Base-by-base conservation (phyloP, 2,888 invertebrate species). In the Fragum whitleyi region DNA sequence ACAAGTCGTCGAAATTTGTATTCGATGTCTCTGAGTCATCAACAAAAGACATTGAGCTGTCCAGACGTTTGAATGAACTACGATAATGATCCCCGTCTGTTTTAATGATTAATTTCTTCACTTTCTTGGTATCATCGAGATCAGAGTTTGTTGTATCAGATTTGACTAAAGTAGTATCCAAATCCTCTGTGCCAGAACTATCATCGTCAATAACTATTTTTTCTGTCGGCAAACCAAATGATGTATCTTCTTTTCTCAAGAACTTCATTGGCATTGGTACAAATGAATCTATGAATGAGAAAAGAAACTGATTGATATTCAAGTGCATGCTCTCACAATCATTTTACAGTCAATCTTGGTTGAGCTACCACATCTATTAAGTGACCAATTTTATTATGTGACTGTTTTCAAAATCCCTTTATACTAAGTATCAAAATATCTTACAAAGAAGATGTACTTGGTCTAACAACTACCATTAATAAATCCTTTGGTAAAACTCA, bases 81-180 rank as follows among this genome's bases (percentile, higher is more conserved):
- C 87, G 86, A 72, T 88, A 89, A 29, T 87, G 87, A 62, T 86
- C 80, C 9, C 91, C 89, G 72, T 90, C 89, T 42, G 87, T 86
- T 62, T 88, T 84, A 16, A 91, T 90, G 21, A 91, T 88, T 47
- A 91, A 81, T 74, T 86, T 89, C 61, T 83, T 81, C 77, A 88
- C 79, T 47, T 82, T 80, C 5, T 72, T 62, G 0, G 68, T 42
- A 3, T 74, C 67, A 21, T 76, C 68, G 1, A 29, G 7, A 14
- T 71, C 74, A 21, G 59, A 23, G 19, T 7, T 14, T 16, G 65
- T 75, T 19, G 23, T 32, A 36, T 74, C 67, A 9, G 28, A 21
- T 28, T 67, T 67, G 14, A 72, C 42, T 9, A 55, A 32, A 1
- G 36, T 36, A 3, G 53, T 19, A n/a, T 70, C 57, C 53, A 55